Evolutionary conservation across 2,797 vertebrate species (phyloP).

Genomic region (Chiroxiphia lanceolata): DNA sequence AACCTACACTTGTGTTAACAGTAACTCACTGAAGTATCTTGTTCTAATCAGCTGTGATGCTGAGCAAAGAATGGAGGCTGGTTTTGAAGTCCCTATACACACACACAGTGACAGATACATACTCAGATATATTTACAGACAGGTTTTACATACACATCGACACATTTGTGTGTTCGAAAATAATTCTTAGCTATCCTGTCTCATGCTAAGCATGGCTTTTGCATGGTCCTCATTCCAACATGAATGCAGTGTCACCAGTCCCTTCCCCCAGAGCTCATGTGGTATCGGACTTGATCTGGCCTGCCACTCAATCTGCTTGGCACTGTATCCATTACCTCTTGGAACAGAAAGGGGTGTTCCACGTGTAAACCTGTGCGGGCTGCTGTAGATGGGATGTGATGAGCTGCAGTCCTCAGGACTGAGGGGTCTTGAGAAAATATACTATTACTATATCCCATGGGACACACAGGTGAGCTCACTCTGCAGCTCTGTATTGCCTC

Average conservation of each 20-base stretch:
- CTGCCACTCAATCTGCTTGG: neutral
- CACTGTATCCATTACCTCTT: neutral
- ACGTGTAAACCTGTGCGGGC: neutral
- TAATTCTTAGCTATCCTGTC: neutral
- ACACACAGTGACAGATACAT: neutral
- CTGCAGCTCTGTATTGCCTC: neutral
- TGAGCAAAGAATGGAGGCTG: neutral
- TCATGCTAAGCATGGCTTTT: neutral
- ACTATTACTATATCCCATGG: neutral
- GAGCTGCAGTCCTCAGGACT: neutral
- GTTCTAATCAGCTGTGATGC: neutral
- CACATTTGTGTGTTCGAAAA: neutral
- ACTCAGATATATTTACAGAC: neutral
- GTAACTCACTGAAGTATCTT: neutral
- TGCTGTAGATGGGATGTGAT: neutral
- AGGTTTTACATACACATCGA: neutral
- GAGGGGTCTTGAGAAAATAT: neutral
- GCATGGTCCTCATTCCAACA: neutral
- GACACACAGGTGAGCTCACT: neutral
- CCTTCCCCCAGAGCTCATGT: neutral
- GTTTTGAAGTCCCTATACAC: neutral
- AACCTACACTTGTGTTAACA: neutral
- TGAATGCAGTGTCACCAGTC: neutral
- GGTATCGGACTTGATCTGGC: neutral
- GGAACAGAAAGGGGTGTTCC: neutral